Percentiles rank a stretch among this genome's conserved stretches.
Conservation (phyloP, 2,888 invertebrate species). For the Aporophyla lueneburgensis region DNA sequence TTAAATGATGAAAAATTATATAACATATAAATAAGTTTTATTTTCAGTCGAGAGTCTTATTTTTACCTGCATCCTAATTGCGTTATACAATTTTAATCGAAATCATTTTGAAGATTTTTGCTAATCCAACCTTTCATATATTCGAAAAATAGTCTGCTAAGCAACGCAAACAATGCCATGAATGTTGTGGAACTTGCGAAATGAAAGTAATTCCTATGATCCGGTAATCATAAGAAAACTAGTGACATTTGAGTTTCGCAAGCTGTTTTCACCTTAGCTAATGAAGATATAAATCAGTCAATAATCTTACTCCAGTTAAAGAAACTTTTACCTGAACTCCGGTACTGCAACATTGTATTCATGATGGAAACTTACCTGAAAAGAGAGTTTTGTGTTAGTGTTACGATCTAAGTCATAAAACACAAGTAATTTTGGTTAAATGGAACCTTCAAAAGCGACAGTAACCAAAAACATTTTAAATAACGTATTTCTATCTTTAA, state of each 20-base stretch:
- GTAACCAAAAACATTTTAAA: neutral
- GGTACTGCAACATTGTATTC: neutral
- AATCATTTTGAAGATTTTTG: too few relatives aligned
- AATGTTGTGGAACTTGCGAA: too few relatives aligned
- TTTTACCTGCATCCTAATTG: too few relatives aligned
- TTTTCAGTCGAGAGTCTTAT: neutral
- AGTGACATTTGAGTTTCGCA: neutral
- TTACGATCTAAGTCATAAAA: neutral
- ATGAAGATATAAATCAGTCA: neutral
- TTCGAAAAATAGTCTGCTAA: too few relatives aligned
- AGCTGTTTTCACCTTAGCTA: neutral
- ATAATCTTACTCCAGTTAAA: neutral
- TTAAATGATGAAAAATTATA: neutral
- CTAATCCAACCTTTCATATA: too few relatives aligned
- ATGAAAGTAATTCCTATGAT: too few relatives aligned
- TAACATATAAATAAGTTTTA: neutral
- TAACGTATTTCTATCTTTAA: too few relatives aligned
- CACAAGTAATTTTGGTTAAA: neutral
- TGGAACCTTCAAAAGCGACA: neutral
- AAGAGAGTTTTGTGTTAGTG: neutral
- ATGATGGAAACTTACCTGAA: constrained; percentile 48
- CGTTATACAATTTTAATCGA: too few relatives aligned
- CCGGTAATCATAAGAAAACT: neutral
- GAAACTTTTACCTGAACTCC: constrained; percentile 23
- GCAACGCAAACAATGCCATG: too few relatives aligned